Evolutionary conservation across 2,113 vertebrate species (phyloP).

Genomic region (Oceanodroma tethys): DNA sequence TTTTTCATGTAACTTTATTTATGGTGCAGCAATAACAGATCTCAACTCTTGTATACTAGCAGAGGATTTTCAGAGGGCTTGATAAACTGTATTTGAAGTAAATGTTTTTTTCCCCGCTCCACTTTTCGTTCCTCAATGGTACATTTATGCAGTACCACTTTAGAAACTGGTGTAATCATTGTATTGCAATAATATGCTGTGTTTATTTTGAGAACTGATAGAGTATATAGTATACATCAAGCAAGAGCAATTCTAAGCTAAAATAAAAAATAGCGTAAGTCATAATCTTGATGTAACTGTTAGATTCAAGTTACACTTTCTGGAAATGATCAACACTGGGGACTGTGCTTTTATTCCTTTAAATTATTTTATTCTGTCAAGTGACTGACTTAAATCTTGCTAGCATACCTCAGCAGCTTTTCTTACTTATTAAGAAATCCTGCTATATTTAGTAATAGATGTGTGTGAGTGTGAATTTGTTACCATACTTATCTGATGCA

Average conservation of each 20-base stretch:
- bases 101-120: not conserved
- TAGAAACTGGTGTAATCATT: constrained; percentile 47
- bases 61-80: not conserved
- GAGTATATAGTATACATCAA: not conserved
- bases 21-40: not conserved
- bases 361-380: not conserved
- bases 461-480: constrained; percentile 47
- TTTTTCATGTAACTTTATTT: not conserved
- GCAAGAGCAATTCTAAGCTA: not conserved
- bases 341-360: not conserved
- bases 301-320: not conserved
- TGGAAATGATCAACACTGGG: not conserved
- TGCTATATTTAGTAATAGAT: constrained; percentile 70
- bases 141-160: constrained; percentile 8
- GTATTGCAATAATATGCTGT: constrained; percentile 10
- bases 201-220: constrained; percentile 19
- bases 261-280: not conserved
- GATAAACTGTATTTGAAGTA: not conserved
- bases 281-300: not conserved
- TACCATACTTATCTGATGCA: constrained; percentile 39
- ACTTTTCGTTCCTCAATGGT: not conserved
- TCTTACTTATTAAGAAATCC: constrained; percentile 40
- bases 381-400: constrained; percentile 39
- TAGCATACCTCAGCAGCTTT: constrained; percentile 44
- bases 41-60: not conserved